These are phyloP conservation scores for Lates calcarifer DNA, from an alignment of 2,113 vertebrate species.

Conservation along the genomic window DNA sequence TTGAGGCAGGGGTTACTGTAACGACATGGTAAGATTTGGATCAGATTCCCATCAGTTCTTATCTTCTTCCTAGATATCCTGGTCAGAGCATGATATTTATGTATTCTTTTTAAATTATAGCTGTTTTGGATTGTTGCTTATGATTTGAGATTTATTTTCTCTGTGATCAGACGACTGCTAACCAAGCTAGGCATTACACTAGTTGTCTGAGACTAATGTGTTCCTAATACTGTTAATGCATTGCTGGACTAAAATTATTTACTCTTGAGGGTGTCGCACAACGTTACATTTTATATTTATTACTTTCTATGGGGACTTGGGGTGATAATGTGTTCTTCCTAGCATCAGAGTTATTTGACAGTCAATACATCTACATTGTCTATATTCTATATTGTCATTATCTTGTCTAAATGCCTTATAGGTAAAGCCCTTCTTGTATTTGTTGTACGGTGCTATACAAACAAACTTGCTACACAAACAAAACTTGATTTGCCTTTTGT, in stretches of 20 bases:
- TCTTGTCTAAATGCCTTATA: not conserved
- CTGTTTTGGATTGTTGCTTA: not conserved
- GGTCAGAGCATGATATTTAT: not conserved
- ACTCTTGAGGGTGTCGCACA: not conserved
- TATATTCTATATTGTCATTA: not conserved
- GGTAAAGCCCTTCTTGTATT: not conserved
- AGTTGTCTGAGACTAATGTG: not conserved
- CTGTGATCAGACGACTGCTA: not conserved
- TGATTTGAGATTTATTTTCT: not conserved
- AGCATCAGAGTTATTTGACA: no score
- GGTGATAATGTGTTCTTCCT: not conserved
- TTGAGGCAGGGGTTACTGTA: no score
- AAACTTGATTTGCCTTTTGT: not conserved
- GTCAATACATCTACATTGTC: not conserved
- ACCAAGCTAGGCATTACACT: not conserved
- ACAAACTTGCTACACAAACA: not conserved
- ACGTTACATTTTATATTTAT: not conserved
- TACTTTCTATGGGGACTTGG: not conserved
- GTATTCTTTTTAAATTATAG: not conserved
- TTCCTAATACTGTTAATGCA: not conserved
- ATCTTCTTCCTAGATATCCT: not conserved
- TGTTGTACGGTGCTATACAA: not conserved
- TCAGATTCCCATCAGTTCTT: no score
- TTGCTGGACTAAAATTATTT: not conserved
- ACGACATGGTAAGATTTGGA: no score